phyloP scores from a whole-genome alignment of 2,113 vertebrate species.

The Onychorhynchus coronatus region DNA sequence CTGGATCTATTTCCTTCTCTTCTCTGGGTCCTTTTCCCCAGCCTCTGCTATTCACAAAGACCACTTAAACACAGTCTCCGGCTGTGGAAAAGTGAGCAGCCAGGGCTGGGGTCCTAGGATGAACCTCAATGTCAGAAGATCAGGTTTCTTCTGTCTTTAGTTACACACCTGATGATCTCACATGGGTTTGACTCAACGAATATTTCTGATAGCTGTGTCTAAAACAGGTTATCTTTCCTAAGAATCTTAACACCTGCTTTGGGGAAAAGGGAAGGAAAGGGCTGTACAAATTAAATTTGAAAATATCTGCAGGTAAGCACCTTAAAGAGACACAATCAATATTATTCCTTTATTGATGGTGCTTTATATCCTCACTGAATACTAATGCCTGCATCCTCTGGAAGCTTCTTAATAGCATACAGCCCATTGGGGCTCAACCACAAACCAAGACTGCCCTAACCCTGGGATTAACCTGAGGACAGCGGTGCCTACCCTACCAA shows the following conservation, averaged over 20 bases:
- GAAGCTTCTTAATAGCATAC: background rate
- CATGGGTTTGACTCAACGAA: fast-evolving
- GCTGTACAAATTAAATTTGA: background rate
- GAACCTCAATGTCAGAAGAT: background rate
- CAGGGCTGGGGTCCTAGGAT: background rate
- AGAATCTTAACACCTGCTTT: background rate
- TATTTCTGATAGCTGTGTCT: background rate
- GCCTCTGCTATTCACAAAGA: background rate
- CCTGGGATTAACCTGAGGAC: background rate
- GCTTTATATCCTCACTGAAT: background rate
- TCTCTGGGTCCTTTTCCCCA: background rate
- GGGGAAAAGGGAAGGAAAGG: background rate
- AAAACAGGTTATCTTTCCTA: background rate
- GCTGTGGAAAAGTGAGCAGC: background rate
- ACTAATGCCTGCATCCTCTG: background rate
- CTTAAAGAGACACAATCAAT: background rate
- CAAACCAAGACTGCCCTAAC: background rate
- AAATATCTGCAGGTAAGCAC: background rate
- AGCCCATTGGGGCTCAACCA: background rate
- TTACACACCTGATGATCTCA: background rate
- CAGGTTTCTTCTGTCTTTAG: background rate
- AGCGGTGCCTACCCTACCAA: background rate
- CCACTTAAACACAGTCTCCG: background rate
- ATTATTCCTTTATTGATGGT: background rate
- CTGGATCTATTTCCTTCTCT: background rate